A percentile compares a stretch with the other conserved stretches of the same genome.
phyloP scores from a whole-genome alignment of 2,888 invertebrate genomes.

The Cephus runcator region DNA sequence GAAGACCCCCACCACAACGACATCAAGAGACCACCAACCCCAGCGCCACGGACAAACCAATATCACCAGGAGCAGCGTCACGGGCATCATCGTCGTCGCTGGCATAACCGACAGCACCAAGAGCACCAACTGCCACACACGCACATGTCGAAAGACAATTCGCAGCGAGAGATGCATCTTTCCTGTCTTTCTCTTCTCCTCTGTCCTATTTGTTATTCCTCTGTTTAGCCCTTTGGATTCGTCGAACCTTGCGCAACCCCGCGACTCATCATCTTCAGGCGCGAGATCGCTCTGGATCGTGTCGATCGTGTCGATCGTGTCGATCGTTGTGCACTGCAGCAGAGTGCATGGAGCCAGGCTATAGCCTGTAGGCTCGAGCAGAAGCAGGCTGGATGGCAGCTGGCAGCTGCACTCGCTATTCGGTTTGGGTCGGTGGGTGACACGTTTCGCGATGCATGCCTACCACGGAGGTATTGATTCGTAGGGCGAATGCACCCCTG shows the following conservation, averaged over 20 bases:
- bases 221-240: too few relatives aligned
- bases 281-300: too few relatives aligned
- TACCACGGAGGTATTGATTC: conserved; percentile 54
- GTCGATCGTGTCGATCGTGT: not conserved
- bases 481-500: conserved; percentile 43
- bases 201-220: too few relatives aligned
- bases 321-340: not conserved
- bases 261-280: too few relatives aligned
- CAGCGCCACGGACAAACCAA: not conserved
- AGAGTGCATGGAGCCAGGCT: not conserved
- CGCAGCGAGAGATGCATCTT: too few relatives aligned
- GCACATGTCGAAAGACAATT: too few relatives aligned
- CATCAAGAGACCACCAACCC: conserved; percentile 25
- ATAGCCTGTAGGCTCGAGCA: too few relatives aligned
- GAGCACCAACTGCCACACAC: too few relatives aligned
- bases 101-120: too few relatives aligned
- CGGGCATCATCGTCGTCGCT: too few relatives aligned
- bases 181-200: too few relatives aligned
- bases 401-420: conserved; percentile 44
- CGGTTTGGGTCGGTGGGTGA: conserved; percentile 59
- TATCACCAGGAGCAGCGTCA: conserved; percentile 3
- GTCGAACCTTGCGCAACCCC: too few relatives aligned
- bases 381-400: conserved; percentile 38
- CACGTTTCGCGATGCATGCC: conserved; percentile 53
- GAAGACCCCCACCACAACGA: conserved; percentile 52